phyloP scores from a whole-genome alignment of 2,888 invertebrate genomes.

The Drosophila cognata region DNA sequence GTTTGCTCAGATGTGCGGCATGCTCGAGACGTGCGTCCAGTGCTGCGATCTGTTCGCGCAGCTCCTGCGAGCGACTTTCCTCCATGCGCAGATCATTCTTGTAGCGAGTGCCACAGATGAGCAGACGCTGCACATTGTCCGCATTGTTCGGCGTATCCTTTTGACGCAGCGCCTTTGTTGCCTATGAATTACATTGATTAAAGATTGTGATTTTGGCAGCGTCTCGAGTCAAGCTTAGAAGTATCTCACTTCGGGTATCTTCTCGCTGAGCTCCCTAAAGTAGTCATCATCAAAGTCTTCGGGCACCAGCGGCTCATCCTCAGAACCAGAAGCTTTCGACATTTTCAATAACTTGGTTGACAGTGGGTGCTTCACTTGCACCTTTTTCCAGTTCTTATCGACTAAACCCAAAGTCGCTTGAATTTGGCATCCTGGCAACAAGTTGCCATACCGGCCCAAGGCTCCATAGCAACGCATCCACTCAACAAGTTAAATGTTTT shows the following conservation, averaged over 20 bases:
- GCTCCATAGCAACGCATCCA: conserved; percentile 43
- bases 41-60: conserved; percentile 70
- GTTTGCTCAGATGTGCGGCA: conserved; percentile 72
- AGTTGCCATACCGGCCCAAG: conserved; percentile 68
- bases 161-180: conserved; percentile 82
- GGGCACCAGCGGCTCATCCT: conserved; percentile 84
- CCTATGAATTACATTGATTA: conserved; percentile 46
- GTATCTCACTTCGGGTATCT: conserved; percentile 78
- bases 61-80: conserved; percentile 70
- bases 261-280: conserved; percentile 74
- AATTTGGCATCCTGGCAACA: conserved; percentile 64
- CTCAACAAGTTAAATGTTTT: conserved; percentile 49
- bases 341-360: conserved; percentile 18
- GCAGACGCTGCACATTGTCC: conserved; percentile 83
- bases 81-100: conserved; percentile 79
- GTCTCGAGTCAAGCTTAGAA: too few species aligned
- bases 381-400: conserved; percentile 44
- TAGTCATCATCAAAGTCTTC: conserved; percentile 84
- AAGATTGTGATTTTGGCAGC: not conserved
- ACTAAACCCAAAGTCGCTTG: conserved; percentile 49
- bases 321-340: conserved; percentile 83
- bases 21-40: conserved; percentile 73
- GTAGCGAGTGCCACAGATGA: conserved; percentile 81
- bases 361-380: not conserved
- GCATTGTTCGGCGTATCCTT: conserved; percentile 83